Evolutionary conservation across 2,888 invertebrate species (phyloP), one percentile per base, ranked within the genome.

Genomic region (Patella depressa): DNA sequence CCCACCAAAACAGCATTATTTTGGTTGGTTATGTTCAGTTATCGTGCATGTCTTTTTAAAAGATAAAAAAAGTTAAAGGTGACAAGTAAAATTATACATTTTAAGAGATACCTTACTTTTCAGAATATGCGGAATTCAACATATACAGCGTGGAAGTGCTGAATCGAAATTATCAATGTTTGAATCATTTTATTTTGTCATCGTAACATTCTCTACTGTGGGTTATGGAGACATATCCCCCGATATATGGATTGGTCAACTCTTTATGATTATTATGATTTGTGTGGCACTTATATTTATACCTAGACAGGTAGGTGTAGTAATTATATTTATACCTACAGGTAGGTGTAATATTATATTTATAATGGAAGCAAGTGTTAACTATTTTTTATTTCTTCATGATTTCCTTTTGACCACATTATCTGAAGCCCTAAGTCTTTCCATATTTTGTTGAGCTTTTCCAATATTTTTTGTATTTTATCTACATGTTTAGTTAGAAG

Each of bases 81-180:
- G 1, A 45, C 45, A 45, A 45, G 45, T 9, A 45, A 45, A 45
- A 45, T 7, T 45, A 9, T 45, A 9, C 45, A 45, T 45, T 45
- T 7, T 9, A 45, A 45, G 45, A 45, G 45, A 45, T 7, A 7
- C 45, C 45, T 45, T 45, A 45, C 9, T 9, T 92, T 93, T n/a
- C 93, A 98, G 98, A 92, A 96, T 98, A 80, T 98, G 98, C 92
- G 98, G 98, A 78, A 97, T 99, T 85, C 98, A 99, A 92, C 98
- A 99, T 93, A 97, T 98, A 90, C 99, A 99, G 93, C 85, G 93
- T 74, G 98, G 97, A 29, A 98, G 98, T 69, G 19, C 75, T 0
- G 75, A 80, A 3, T 70, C 96, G 73, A 96, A 96, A 90, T 94
- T 98, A 85, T 97, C 97, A 92, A 94, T 98, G 86, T 98, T 98